Percentiles rank a stretch among this genome's conserved stretches.
These are phyloP conservation scores for Artibeus lituratus DNA, from an alignment of 2,797 vertebrate species.

Conservation along the genomic window DNA sequence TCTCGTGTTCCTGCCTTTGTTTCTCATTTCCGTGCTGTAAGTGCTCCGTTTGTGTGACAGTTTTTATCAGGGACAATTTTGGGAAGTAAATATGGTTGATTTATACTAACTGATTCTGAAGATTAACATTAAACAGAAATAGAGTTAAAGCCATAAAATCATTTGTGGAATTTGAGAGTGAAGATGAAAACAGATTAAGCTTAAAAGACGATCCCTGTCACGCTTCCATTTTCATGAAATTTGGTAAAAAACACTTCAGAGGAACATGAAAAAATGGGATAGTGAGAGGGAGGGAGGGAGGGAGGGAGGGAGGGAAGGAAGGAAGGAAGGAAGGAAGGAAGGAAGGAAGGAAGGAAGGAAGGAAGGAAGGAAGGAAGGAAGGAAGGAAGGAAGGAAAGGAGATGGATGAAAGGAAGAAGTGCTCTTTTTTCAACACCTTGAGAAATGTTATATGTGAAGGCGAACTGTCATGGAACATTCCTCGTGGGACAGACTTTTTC, in stretches of 20 bases:
- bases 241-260: not conserved
- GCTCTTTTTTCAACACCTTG: not conserved
- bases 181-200: not conserved
- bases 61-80: conserved; percentile 42
- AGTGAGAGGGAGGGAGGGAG: not conserved
- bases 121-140: conserved; percentile 19
- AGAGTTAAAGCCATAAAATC: conserved; percentile 25
- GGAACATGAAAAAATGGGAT: not conserved
- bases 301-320: not conserved
- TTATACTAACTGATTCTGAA: conserved; percentile 49
- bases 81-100: conserved; percentile 39
- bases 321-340: accelerated
- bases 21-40: conserved; percentile 54
- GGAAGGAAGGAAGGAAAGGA: not conserved
- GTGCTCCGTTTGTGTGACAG: conserved; percentile 32
- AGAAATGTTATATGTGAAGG: not conserved
- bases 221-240: not conserved
- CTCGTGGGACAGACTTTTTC: not conserved
- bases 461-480: not conserved
- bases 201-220: not conserved
- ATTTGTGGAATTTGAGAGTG: conserved; percentile 35
- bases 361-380: not conserved
- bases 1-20: conserved; percentile 28
- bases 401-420: not conserved
- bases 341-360: not conserved